phyloP scores from a whole-genome alignment of 2,113 vertebrate species.

The Scopus umbretta region DNA sequence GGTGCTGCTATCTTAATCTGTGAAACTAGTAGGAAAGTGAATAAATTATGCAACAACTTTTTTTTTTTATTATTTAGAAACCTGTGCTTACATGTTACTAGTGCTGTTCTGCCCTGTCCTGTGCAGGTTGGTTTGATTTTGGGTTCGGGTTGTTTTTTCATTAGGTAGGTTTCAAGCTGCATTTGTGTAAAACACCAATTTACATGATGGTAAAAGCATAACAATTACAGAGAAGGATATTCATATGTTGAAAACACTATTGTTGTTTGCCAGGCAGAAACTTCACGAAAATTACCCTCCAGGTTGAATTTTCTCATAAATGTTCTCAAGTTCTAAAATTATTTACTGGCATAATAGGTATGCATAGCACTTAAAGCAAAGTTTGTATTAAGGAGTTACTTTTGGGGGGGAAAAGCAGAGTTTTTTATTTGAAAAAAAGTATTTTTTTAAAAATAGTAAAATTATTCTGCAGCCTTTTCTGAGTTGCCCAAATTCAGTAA shows the following conservation, averaged over 20 bases:
- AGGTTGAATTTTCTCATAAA: constrained; percentile 36
- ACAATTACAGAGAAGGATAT: constrained; percentile 27
- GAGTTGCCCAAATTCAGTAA: background rate
- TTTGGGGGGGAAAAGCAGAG: rapidly evolving
- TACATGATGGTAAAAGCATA: constrained; percentile 10
- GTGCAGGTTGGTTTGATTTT: constrained; percentile 14
- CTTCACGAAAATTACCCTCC: constrained; percentile 43
- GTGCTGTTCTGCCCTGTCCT: background rate
- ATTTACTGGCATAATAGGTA: background rate
- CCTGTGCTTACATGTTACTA: constrained; percentile 38
- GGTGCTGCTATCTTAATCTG: constrained; percentile 23
- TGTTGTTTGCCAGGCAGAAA: constrained; percentile 43
- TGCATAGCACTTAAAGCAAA: background rate
- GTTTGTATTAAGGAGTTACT: background rate
- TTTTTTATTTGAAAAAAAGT: background rate
- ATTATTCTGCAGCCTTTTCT: background rate
- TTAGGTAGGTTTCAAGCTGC: constrained; percentile 3
- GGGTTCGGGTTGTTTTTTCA: background rate
- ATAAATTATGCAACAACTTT: constrained; percentile 22
- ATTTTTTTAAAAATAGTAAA: background rate
- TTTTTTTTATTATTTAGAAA: background rate
- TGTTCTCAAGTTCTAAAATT: constrained; percentile 19
- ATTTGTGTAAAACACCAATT: constrained; percentile 15
- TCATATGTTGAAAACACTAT: background rate
- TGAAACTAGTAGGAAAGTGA: constrained; percentile 1